A percentile compares a stretch with the other conserved stretches of the same genome.
These are phyloP conservation scores for Hyalella azteca DNA, from an alignment of 2,888 invertebrate genomes.

Conservation along the genomic window DNA sequence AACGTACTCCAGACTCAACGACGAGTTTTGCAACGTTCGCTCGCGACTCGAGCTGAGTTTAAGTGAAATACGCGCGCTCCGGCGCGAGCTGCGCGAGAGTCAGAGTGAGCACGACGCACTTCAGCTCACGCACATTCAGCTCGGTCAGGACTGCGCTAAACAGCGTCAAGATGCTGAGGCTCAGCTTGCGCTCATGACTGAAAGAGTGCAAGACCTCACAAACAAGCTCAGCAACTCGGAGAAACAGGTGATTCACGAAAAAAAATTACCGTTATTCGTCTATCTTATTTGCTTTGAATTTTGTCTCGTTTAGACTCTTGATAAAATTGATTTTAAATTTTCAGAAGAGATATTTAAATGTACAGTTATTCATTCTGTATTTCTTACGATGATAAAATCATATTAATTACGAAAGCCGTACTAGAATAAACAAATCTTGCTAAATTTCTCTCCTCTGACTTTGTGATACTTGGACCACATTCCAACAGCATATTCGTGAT, in stretches of 20 bases:
- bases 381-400: no score
- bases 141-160: slow-evolving; percentile 75
- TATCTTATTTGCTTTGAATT: no score
- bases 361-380: no score
- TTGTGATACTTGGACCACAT: no score
- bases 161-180: slow-evolving; percentile 68
- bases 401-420: no score
- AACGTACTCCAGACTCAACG: slow-evolving; percentile 69
- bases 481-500: no score
- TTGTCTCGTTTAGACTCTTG: no score
- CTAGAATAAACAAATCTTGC: no score
- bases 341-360: no score
- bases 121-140: slow-evolving; percentile 77
- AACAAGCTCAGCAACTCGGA: slow-evolving; percentile 81
- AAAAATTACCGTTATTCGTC: no score
- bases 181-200: slow-evolving; percentile 76
- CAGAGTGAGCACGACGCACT: slow-evolving; percentile 80
- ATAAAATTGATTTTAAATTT: no score
- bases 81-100: slow-evolving; percentile 78
- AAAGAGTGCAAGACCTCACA: slow-evolving; percentile 82
- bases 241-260: slow-evolving; percentile 78
- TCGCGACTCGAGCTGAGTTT: slow-evolving; percentile 82
- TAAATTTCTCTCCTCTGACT: no score
- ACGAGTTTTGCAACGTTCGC: slow-evolving; percentile 79
- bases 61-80: slow-evolving; percentile 81